Evolutionary conservation across 2,797 vertebrate species (phyloP), one percentile per base, ranked within the genome.

Genomic region (Clamator glandarius): DNA sequence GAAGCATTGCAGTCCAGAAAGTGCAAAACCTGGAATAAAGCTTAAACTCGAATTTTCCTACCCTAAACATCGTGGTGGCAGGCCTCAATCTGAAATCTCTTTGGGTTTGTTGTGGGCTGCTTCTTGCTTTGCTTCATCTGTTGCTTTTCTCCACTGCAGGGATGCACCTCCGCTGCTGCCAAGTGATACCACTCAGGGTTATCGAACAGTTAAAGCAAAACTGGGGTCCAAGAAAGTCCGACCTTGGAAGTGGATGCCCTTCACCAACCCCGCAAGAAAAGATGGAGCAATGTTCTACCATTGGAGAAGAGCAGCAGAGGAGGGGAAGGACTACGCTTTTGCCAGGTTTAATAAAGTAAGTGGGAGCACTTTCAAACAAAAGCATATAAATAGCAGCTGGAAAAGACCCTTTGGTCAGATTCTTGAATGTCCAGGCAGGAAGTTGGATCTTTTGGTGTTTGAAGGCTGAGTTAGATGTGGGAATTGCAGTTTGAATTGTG

Each of bases 181-280:
- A 19, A 99, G 99, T 79, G 99, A 99, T 89, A 99, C 99, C 26
- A 99, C 99, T 70, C 99, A 99, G 97, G 99, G 99, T 68, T 99
- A 99, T 96, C 98, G 99, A 84, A 99, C 99, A 5, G 99, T 99
- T 67, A 99, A 99, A 97, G 99, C 99, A 86, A 99, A 99, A 90
- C 94, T 99, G 83, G 99, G 99, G 64, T 99, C 99, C 96, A 99
- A 99, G 98, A 99, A 99, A 81, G 99, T 99, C 33, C 98, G 99
- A 12, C 99, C 99, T 29, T 99, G 99, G 99, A 99, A 99, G 78
- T 99, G 99, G 99, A 99, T 99, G 99, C 99, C 99, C 16, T 99
- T 99, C 91, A 98, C 98, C 57, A 99, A 99, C 96, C 99, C 99
- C 39, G 99, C 99, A 2, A 98, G 99, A 58, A 99, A 99, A 95